These are phyloP conservation scores for Tiliqua scincoides DNA, from an alignment of 2,113 vertebrate genomes.

Conservation along the genomic window DNA sequence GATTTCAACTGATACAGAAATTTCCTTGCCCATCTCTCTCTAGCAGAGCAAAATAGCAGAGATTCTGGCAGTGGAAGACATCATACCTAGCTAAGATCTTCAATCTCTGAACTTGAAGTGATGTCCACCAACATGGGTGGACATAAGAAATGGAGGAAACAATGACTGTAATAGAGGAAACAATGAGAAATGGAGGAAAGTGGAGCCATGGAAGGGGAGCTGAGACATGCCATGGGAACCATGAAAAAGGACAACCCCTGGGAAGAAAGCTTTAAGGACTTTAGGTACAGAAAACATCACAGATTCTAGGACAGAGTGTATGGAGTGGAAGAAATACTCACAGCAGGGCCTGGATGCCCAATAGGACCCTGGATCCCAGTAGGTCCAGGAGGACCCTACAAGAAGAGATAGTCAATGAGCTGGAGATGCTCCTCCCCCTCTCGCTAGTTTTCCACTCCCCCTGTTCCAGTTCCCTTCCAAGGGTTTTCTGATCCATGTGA, in stretches of 20 bases:
- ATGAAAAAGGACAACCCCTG: background rate
- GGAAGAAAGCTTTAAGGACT: background rate
- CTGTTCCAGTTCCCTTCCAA: rapidly evolving
- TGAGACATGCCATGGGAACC: background rate
- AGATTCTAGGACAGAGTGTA: background rate
- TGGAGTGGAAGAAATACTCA: slow-evolving; percentile 63
- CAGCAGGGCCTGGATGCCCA: slow-evolving; percentile 83
- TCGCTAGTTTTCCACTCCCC: rapidly evolving
- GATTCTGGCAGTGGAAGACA: background rate
- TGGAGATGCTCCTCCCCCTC: rapidly evolving
- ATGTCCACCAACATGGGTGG: background rate
- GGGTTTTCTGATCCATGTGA: rapidly evolving
- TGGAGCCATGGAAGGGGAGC: rapidly evolving
- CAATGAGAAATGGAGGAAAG: background rate
- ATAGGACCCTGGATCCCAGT: slow-evolving; percentile 84
- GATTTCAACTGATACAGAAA: background rate
- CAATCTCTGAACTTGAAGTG: background rate
- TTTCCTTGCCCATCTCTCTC: background rate
- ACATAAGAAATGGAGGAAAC: background rate
- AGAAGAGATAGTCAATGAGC: background rate
- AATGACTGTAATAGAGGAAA: no score
- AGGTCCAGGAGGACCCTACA: slow-evolving; percentile 87
- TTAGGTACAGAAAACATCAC: no score
- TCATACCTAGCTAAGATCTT: background rate
- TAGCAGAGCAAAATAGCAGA: background rate